Conservation (phyloP, 2,888 invertebrate genomes). For the Rhyacophila evoluta region DNA sequence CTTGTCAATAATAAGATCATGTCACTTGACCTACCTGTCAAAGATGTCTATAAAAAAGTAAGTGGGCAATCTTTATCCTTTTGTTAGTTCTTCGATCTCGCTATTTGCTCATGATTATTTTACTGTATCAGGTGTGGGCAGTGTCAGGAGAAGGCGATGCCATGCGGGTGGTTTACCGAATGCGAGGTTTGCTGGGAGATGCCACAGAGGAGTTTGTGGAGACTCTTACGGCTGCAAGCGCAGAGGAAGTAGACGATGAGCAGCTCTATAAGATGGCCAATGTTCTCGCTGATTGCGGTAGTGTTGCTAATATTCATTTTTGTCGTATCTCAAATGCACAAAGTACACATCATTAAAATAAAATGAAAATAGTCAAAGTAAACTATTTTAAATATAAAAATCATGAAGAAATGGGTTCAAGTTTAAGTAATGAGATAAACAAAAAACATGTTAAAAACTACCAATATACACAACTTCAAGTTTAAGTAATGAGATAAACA, state of each 20-base stretch:
- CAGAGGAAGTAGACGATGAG: conserved; percentile 92
- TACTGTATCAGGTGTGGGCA: conserved; percentile 83
- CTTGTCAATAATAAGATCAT: conserved; percentile 98
- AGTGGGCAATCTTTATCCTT: background rate
- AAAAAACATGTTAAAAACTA: no score
- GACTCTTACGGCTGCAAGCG: conserved; percentile 85
- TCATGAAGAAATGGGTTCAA: no score
- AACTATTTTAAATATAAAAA: no score
- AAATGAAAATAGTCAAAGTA: no score
- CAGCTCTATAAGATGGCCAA: conserved; percentile 93
- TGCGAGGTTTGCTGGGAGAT: conserved; percentile 97
- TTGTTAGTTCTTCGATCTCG: no score
- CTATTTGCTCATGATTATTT: no score
- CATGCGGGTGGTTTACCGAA: conserved; percentile 97
- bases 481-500: no score
- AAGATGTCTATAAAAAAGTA: conserved; percentile 86
- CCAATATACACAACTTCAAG: no score
- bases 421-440: no score
- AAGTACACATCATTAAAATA: no score
- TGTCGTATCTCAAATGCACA: no score
- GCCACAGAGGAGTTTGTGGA: conserved; percentile 99
- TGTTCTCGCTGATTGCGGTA: conserved; percentile 81
- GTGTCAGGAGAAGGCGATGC: conserved; percentile 93
- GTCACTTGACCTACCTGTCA: conserved; percentile 94
- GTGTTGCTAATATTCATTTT: no score